Base-by-base conservation (phyloP, 2,888 invertebrate genomes). In the Alentia gelatinosa region DNA sequence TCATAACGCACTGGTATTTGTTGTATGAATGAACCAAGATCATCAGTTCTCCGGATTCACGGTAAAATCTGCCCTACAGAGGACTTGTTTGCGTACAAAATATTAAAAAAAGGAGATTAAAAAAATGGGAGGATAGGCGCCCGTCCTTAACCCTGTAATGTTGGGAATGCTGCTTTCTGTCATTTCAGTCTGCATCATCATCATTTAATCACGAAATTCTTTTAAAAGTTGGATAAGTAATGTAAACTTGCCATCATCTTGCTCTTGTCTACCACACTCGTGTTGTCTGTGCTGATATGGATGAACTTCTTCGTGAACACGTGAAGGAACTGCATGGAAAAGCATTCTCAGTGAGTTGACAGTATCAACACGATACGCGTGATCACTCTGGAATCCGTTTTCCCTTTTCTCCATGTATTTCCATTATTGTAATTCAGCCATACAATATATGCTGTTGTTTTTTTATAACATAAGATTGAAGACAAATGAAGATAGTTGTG, bases 261-360 rank as follows among this genome's bases (percentile, higher is more conserved):
- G 63, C 89, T 89, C 37, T 89, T 89, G 63, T 89, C 89, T 9
- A 89, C 63, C 9, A 33, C 56, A 30, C 89, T 89, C 1, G 89
- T 89, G 39, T 89, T 50, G 50, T 50, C 63, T 12, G 89, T 89
- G 37, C 89, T 89, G 89, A 89, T 63, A n/a, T 50, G 56, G 56
- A 89, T 50, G 89, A 63, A 89, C 63, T 89, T 89, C 37, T 89
- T 89, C 33, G 56, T 89, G 37, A 89, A 89, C n/a, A 89, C 89
- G 33, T 89, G 89, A 15, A 33, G 89, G 1, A 89, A 37, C 89
- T 89, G 89, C 3, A 40, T 23, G 12, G n/a, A 19, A 42, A 30
- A 79, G 9, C 12, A 63, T 42, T 42, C 15, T 42, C 15, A 42
- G 15, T 12, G 47, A 42, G 15, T 42, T n/a, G n/a, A 42, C 47